Percentiles rank a stretch among this genome's conserved stretches.
phyloP scores from a whole-genome alignment of 2,797 vertebrate species.

The Nyctalus aviator region DNA sequence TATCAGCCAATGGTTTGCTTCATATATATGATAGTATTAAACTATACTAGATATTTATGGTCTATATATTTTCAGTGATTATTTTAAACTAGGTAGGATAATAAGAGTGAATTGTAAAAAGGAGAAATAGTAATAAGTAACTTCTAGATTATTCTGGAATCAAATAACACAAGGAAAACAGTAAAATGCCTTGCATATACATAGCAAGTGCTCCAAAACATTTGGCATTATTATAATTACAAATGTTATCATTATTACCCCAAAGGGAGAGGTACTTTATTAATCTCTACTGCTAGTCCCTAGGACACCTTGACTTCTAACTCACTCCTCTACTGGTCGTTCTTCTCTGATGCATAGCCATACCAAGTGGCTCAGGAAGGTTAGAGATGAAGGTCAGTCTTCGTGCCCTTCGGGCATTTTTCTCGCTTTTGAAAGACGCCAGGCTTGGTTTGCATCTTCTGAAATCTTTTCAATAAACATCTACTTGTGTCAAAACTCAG shows the following conservation, averaged over 20 bases:
- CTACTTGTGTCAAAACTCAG: conserved; percentile 2
- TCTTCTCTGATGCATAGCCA: neutral
- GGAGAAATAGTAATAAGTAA: neutral
- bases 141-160: neutral
- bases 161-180: neutral
- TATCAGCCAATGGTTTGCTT: conserved; percentile 57
- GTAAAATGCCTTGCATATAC: neutral
- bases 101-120: neutral
- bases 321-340: accelerated
- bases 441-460: neutral
- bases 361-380: neutral
- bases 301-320: neutral
- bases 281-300: neutral
- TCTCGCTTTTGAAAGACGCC: neutral
- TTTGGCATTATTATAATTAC: neutral
- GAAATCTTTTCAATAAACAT: conserved; percentile 37
- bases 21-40: neutral
- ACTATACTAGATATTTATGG: neutral
- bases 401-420: neutral
- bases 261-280: neutral
- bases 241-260: neutral
- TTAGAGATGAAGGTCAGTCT: neutral
- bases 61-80: conserved; percentile 35
- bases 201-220: neutral
- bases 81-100: conserved; percentile 37